Conservation (phyloP, 2,888 invertebrate genomes). For the Eupithecia subumbrata region DNA sequence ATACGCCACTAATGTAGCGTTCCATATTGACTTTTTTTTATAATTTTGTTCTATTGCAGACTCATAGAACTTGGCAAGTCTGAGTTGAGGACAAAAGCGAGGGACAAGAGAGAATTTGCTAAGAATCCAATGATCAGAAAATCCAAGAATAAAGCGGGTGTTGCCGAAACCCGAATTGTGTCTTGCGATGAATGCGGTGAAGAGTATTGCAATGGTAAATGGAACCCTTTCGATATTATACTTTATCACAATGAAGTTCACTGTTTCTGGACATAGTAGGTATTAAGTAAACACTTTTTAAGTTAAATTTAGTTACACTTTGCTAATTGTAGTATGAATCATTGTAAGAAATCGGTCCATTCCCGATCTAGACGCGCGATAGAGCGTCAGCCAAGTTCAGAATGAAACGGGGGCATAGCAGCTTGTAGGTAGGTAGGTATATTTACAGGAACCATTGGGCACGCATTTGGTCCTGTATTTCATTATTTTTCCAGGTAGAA, state of each 20-base stretch:
- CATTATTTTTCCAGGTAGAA: slow-evolving; percentile 64
- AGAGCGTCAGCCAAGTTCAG: background rate
- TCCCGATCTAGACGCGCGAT: background rate
- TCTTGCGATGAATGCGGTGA: slow-evolving; percentile 93
- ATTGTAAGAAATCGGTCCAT: background rate
- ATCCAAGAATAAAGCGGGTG: slow-evolving; percentile 92
- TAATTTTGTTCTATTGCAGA: slow-evolving; percentile 63
- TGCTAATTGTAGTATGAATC: background rate
- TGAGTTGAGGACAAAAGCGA: slow-evolving; percentile 88
- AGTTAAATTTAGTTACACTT: background rate
- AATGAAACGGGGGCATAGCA: background rate
- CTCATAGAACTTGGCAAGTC: slow-evolving; percentile 92
- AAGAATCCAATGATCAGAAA: slow-evolving; percentile 88
- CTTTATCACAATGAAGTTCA: background rate
- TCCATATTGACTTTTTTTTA: background rate
- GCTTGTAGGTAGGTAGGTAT: background rate
- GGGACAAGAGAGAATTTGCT: slow-evolving; percentile 87
- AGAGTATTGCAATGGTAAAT: slow-evolving; percentile 90
- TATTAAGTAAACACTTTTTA: too few species aligned
- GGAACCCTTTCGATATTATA: background rate
- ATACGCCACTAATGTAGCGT: background rate
- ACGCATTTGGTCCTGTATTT: background rate
- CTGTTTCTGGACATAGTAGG: background rate
- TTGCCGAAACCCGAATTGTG: slow-evolving; percentile 89
- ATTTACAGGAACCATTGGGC: background rate